A percentile compares a stretch with the other conserved stretches of the same genome.
These are phyloP conservation scores for Anarhynchus alexandrinus DNA, from an alignment of 2,113 vertebrate species.

Conservation along the genomic window DNA sequence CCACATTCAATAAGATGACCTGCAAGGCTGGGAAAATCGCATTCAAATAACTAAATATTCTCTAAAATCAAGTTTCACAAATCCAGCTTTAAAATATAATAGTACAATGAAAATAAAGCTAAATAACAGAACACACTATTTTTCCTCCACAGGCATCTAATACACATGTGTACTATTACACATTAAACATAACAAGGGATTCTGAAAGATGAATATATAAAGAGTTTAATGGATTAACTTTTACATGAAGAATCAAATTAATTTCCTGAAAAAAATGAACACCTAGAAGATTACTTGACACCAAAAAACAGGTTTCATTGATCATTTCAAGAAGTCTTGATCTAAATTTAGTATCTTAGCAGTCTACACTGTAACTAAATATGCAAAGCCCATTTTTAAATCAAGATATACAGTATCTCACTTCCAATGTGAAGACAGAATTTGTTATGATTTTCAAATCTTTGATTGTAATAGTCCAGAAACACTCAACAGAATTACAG, in stretches of 20 bases:
- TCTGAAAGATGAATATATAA: neutral
- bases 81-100: neutral
- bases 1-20: constrained; percentile 88
- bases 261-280: neutral
- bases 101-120: neutral
- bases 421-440: neutral
- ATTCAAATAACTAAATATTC: neutral
- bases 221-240: neutral
- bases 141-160: neutral
- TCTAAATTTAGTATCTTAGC: neutral
- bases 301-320: neutral
- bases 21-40: constrained; percentile 74
- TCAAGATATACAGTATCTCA: neutral
- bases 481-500: neutral
- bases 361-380: neutral
- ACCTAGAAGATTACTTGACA: neutral
- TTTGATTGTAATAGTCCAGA: neutral
- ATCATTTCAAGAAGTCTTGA: neutral
- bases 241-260: neutral
- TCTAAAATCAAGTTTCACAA: neutral
- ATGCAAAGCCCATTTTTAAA: neutral
- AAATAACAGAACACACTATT: neutral
- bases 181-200: neutral
- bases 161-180: neutral
- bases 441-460: neutral